Percentiles rank a stretch among this genome's conserved stretches.
These are phyloP conservation scores for Prionailurus bengalensis DNA, from an alignment of 2,113 vertebrate species.

Conservation along the genomic window DNA sequence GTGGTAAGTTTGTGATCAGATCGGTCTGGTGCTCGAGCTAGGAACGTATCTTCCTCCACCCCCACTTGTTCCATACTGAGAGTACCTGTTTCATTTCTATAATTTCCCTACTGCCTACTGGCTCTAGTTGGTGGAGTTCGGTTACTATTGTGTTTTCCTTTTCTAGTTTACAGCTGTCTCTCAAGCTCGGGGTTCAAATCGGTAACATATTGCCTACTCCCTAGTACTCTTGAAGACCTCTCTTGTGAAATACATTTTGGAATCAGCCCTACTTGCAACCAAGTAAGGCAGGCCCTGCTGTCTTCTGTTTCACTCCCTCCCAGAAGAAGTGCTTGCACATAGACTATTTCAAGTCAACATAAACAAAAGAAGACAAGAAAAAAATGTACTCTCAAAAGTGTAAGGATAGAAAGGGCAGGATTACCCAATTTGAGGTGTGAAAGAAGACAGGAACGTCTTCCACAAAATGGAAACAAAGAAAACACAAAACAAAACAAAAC, in stretches of 20 bases:
- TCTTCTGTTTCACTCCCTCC: neutral
- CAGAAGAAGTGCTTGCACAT: neutral
- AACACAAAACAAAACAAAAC: neutral
- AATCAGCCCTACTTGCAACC: neutral
- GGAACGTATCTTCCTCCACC: neutral
- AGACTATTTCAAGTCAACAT: neutral
- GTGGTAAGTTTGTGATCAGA: neutral
- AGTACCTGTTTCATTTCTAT: neutral
- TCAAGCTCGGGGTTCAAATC: neutral
- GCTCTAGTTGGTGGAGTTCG: neutral
- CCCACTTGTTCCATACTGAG: neutral
- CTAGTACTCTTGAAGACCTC: too few relatives aligned
- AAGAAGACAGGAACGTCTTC: conserved; percentile 65
- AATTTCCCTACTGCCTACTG: neutral
- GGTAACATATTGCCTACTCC: neutral
- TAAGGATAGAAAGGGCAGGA: neutral
- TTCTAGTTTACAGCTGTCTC: neutral
- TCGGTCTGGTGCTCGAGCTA: neutral
- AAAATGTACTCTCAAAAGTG: neutral
- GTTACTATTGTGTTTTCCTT: neutral
- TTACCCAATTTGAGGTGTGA: conserved; percentile 69
- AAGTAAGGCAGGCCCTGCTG: neutral
- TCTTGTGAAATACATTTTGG: neutral
- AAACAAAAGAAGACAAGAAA: neutral
- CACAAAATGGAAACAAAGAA: conserved; percentile 26